Evolutionary conservation across 2,888 invertebrate species (phyloP), one percentile per base, ranked within the genome.

Genomic region (Drosophila atripex): DNA sequence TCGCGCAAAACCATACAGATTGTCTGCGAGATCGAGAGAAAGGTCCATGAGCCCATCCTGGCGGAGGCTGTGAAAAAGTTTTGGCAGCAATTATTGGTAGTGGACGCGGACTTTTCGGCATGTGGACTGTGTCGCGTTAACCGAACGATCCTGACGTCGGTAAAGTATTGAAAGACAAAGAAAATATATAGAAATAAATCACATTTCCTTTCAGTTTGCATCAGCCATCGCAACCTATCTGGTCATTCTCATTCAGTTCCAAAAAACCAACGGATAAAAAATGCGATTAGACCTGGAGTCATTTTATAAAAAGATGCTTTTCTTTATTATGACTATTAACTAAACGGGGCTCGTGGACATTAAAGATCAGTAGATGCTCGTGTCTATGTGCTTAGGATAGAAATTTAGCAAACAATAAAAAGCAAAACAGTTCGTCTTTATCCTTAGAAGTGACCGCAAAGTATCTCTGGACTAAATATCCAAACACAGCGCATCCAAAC

Each of bases 201-300:
- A 30, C 2, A 46, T 18, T 38, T 38, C 23, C 11, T 58, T 90
- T 14, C 79, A 93, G 93, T 92, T 93, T 57, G 91, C 92, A 4
- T 92, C 93, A 3, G 92, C 92, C 12, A 93, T 93, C 25, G 93
- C 93, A 18, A 93, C 93, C 9, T 93, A 93, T 79, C 89, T 93
- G 58, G 93, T 93, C 2, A 93, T 93, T 73, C 88, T 93, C 25
- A 92, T 93, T 72, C 93, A 93, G 80, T 93, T 93, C 77, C 92
- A 93, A 88, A 92, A 91, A 55, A 92, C 92, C 1, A 93, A 92
- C 75, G 93, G 91, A 11, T 91, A 84, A 88, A 23, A 11, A 0
- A 9, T n/a, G 11, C 18, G 8, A 11, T 39, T 30, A 5, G 11
- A 9, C 12, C 9, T 38, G n/a, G 16, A 35, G 7, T 18, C 53